Evolutionary conservation across 1,140 invertebrate species (phyloP), one percentile per base, ranked within the genome.

Genomic region (Drosophila saltans): DNA sequence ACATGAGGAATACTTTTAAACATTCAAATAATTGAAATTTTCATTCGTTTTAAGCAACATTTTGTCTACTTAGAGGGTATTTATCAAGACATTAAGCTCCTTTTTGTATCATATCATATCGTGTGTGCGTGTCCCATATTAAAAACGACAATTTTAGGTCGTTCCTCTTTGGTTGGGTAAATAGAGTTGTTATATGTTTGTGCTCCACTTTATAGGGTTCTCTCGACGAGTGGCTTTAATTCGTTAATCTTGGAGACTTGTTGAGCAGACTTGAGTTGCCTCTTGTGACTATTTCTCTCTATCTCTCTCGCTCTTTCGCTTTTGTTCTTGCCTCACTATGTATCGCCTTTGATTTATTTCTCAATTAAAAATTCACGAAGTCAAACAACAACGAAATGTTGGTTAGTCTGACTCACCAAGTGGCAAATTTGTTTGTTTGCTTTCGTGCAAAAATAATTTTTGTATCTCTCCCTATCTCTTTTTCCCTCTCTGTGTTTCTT

Each of bases 121-220:
- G 62, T 73, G 66, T 36, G 33, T 30, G 56, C 16, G 16, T 78
- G 75, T 67, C 80, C 80, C 83, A 86, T 88, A 86, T 88, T 88
- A 83, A 58, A 40, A 70, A 77, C 77, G 69, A 60, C 63, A 83
- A 80, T 86, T 86, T 83, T 86, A 72, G 83, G 83, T 86, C 83
- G 60, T 86, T 86, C 83, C 80, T 74, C 83, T 80, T 72, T 69
- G 66, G 61, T 68, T 26, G 45, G 21, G 9, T 9, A 24, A 52
- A 72, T 72, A 63, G 81, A 48, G 63, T 64, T 61, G 66, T 16
- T 16, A 16, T 40, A 58, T 76, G 74, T 59, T 58, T 75, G 41
- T 72, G 65, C 73, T 76, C 60, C 60, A 69, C 21, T 64, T 69
- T 21, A 56, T 65, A 33, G 48, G 40, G 59, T 16, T 16, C 48